These are phyloP conservation scores for Gryllus longicercus DNA, from an alignment of 2,888 invertebrate genomes.

Conservation along the genomic window DNA sequence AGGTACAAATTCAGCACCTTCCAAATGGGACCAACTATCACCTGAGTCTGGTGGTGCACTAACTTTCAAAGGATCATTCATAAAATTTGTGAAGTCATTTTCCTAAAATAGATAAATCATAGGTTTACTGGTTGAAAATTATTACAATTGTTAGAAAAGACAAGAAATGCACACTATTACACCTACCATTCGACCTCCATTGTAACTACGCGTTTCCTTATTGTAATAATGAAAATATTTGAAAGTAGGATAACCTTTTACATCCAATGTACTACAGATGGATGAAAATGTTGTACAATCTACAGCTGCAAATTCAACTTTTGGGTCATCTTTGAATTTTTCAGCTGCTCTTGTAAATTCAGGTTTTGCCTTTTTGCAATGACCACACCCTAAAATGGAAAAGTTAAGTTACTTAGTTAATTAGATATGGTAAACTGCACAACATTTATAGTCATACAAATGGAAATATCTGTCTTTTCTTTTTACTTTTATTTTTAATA, in stretches of 20 bases:
- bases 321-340: constrained; percentile 68
- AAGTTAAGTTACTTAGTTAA: not conserved
- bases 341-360: constrained; percentile 74
- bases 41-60: constrained; percentile 23
- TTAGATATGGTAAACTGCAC: too few relatives aligned
- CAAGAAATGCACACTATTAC: not conserved
- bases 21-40: constrained; percentile 47
- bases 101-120: constrained; percentile 48
- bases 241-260: constrained; percentile 81
- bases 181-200: constrained; percentile 68
- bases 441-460: too few relatives aligned
- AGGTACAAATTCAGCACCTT: constrained; percentile 51
- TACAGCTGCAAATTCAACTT: constrained; percentile 76
- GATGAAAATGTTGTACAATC: constrained; percentile 68
- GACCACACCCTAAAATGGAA: constrained; percentile 75
- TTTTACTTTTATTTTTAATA: too few relatives aligned
- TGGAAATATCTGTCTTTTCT: too few relatives aligned
- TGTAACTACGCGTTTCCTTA: constrained; percentile 63
- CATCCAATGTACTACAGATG: constrained; percentile 66
- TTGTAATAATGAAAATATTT: constrained; percentile 82
- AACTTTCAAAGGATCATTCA: constrained; percentile 50
- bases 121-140: not conserved
- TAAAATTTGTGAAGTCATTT: constrained; percentile 63
- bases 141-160: too few relatives aligned
- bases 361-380: constrained; percentile 84